Evolutionary conservation across 2,888 invertebrate genomes (phyloP).

Genomic region (Eristalinus sepulchralis): DNA sequence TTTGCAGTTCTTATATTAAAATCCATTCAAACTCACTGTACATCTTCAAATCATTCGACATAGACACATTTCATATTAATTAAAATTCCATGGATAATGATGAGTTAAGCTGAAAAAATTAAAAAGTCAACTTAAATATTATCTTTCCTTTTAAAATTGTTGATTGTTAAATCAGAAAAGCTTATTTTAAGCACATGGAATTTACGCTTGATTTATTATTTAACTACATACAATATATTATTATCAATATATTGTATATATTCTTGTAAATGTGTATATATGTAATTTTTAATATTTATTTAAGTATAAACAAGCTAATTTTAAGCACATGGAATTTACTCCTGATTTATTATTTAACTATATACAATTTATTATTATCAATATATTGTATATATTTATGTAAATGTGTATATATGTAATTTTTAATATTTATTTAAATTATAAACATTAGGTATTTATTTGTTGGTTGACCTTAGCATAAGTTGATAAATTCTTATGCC

Average conservation of each 20-base stretch:
- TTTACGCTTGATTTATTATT: too few relatives aligned
- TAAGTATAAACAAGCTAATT: neutral
- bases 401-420: neutral
- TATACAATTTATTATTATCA: too few relatives aligned
- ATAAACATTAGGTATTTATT: neutral
- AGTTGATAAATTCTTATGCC: neutral
- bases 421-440: neutral
- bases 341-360: too few relatives aligned
- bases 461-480: neutral
- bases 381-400: too few relatives aligned
- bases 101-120: constrained; percentile 20
- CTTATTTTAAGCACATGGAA: too few relatives aligned
- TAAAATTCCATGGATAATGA: constrained; percentile 22
- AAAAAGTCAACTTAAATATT: constrained; percentile 13
- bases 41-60: neutral
- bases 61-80: constrained; percentile 16
- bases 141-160: too few relatives aligned
- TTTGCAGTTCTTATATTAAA: constrained; percentile 22
- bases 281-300: neutral
- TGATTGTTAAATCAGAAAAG: too few relatives aligned
- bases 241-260: too few relatives aligned
- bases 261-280: neutral
- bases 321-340: too few relatives aligned
- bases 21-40: constrained; percentile 51
- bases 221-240: too few relatives aligned